A percentile compares a stretch with the other conserved stretches of the same genome.
phyloP scores from a whole-genome alignment of 2,797 vertebrate species.

The Neoniphon sammara region DNA sequence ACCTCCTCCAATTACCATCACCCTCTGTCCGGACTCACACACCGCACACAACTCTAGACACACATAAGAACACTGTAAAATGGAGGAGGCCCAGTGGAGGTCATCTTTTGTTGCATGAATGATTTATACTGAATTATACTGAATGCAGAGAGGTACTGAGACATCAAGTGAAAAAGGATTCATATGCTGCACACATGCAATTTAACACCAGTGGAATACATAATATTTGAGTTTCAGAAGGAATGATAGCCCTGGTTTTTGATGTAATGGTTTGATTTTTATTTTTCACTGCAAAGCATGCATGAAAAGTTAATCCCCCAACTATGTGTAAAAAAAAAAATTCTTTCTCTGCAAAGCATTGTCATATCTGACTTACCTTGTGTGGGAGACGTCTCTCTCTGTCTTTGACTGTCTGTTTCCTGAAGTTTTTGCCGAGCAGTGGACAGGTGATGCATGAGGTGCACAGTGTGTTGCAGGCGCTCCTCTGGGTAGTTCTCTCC shows the following conservation, averaged over 20 bases:
- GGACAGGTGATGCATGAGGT: slow-evolving; percentile 80
- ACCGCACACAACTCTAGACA: slow-evolving; percentile 68
- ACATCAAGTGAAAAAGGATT: not conserved
- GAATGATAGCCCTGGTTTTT: not conserved
- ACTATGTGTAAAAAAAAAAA: not conserved
- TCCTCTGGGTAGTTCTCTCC: slow-evolving; percentile 82
- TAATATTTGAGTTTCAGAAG: not conserved
- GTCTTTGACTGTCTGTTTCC: slow-evolving; percentile 33
- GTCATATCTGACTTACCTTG: slow-evolving; percentile 59
- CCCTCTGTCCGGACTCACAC: slow-evolving; percentile 77
- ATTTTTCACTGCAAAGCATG: not conserved
- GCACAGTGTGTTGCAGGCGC: slow-evolving; percentile 80
- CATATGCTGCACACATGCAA: not conserved
- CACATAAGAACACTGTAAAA: slow-evolving; percentile 30
- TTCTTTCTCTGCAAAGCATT: slow-evolving; percentile 1
- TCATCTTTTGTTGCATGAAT: no score
- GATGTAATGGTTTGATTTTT: not conserved
- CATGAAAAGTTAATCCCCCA: not conserved
- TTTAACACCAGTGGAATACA: not conserved
- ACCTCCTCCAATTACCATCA: slow-evolving; percentile 85
- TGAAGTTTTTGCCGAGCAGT: slow-evolving; percentile 30
- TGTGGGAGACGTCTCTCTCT: slow-evolving; percentile 9
- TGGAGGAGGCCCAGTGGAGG: not conserved
- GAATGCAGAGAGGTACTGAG: slow-evolving; percentile 5
- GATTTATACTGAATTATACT: no score